Conservation (phyloP, 2,888 invertebrate genomes). For the Pegoplata infirma region DNA sequence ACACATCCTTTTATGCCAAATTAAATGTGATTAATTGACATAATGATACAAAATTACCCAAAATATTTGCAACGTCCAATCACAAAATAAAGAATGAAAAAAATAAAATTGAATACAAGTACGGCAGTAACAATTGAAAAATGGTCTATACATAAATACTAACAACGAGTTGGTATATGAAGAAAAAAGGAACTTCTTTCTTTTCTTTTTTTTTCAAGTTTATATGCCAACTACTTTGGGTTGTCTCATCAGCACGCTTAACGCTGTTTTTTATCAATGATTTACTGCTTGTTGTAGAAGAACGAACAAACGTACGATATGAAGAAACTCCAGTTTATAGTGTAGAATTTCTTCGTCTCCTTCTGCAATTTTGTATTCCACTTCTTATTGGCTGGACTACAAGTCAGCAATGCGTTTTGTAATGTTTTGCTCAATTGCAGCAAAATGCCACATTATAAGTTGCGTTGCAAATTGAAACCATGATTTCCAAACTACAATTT, state of each 20-base stretch:
- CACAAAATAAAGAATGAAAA: constrained; percentile 15
- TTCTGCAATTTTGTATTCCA: background rate
- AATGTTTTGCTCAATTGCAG: constrained; percentile 40
- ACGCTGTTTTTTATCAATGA: constrained; percentile 66
- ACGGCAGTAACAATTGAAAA: constrained; percentile 40
- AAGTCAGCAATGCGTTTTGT: constrained; percentile 43
- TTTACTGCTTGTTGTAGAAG: constrained; percentile 63
- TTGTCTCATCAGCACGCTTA: constrained; percentile 64
- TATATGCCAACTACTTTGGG: constrained; percentile 37
- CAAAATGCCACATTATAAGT: constrained; percentile 46
- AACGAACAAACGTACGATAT: constrained; percentile 29
- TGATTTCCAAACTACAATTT: constrained; percentile 20
- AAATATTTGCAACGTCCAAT: constrained; percentile 64
- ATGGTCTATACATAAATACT: constrained; percentile 34
- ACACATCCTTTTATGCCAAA: constrained; percentile 65
- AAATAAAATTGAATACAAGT: constrained; percentile 11
- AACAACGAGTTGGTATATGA: no score
- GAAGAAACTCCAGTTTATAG: constrained; percentile 35
- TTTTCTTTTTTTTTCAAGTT: constrained; percentile 11
- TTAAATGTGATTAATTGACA: constrained; percentile 68
- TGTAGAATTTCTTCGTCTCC: constrained; percentile 17
- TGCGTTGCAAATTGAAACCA: constrained; percentile 53
- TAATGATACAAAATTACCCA: constrained; percentile 67
- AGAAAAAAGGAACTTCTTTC: background rate
- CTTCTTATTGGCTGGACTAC: constrained; percentile 47